Evolutionary conservation across 2,888 invertebrate genomes (phyloP).

Genomic region (Tenthredo scrophulariae): DNA sequence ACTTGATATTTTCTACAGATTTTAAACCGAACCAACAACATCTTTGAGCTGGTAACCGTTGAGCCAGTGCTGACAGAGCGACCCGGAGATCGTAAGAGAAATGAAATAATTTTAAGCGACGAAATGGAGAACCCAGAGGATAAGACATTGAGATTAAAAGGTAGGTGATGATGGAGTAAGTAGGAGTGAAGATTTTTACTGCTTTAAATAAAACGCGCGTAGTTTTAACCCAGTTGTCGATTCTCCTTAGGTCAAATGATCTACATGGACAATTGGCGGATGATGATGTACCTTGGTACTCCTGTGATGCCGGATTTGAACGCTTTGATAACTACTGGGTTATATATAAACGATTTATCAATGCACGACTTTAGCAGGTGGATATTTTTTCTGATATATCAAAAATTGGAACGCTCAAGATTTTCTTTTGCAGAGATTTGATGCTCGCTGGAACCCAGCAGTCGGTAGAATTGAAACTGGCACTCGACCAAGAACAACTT

Average conservation of each 20-base stretch:
- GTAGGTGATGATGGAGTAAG: conserved; percentile 74
- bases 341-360: conserved; percentile 98
- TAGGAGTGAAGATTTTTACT: background rate
- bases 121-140: conserved; percentile 87
- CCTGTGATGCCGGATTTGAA: conserved; percentile 97
- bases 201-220: background rate
- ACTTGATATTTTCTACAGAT: conserved; percentile 83
- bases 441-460: conserved; percentile 98
- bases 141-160: conserved; percentile 89
- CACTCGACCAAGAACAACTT: conserved; percentile 97
- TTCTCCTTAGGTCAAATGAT: conserved; percentile 94
- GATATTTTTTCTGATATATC: conserved; percentile 57
- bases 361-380: conserved; percentile 99
- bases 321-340: conserved; percentile 94
- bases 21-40: conserved; percentile 96
- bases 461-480: conserved; percentile 96
- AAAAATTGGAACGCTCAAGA: background rate
- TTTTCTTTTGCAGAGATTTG: conserved; percentile 85
- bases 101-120: conserved; percentile 81
- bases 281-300: conserved; percentile 98
- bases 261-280: conserved; percentile 98
- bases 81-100: conserved; percentile 81
- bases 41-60: conserved; percentile 95
- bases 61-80: conserved; percentile 89
- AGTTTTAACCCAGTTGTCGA: conserved; percentile 2